Evolutionary conservation across 2,888 invertebrate species (phyloP), one percentile per base, ranked within the genome.

Genomic region (Pherbina coryleti): DNA sequence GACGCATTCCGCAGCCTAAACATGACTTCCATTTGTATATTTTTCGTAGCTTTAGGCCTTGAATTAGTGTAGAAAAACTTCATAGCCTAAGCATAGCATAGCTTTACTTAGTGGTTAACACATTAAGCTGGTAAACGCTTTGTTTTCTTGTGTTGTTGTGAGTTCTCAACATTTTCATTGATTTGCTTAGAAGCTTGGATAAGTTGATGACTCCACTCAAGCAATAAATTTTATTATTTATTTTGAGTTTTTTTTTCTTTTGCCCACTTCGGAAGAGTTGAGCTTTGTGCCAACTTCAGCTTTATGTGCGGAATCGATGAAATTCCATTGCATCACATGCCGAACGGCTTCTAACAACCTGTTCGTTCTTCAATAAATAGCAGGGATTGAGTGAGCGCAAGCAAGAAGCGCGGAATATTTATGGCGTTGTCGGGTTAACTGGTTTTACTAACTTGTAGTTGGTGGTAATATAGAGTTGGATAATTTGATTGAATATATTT

Each of bases 1-100:
- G 17, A 60, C 57, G 57, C 57, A 60, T 60, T 60, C 28, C 25
- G 19, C 57, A 60, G 57, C 57, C 57, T 28, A 60, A 25, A 60
- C 57, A 28, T 28, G 57, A 25, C 25, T n/a, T n/a, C 55, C 44
- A 44, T 1, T 22, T 55, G 1, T 22, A 55, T 22, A 5, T 3
- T 28, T 28, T 25, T 11, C 14, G 19, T 28, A 22, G 57, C 25
- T 60, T 28, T 7, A 28, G 25, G 57, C 57, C 57, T 60, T 60
- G 57, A 60, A 60, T 60, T 25, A 25, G 8, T 60, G 57, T 28
- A 60, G 28, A 60, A 22, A 60, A 7, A 7, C 9, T 44, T 44
- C 14, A 14, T 11, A 11, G 57, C 22, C 55, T 55, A 19, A 28
- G 25, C 22, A 25, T 5, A 28, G 8, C 19, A 25, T 28, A 25